Evolutionary conservation across 2,113 vertebrate species (phyloP).

Genomic region (Myanophis thanlyinensis): DNA sequence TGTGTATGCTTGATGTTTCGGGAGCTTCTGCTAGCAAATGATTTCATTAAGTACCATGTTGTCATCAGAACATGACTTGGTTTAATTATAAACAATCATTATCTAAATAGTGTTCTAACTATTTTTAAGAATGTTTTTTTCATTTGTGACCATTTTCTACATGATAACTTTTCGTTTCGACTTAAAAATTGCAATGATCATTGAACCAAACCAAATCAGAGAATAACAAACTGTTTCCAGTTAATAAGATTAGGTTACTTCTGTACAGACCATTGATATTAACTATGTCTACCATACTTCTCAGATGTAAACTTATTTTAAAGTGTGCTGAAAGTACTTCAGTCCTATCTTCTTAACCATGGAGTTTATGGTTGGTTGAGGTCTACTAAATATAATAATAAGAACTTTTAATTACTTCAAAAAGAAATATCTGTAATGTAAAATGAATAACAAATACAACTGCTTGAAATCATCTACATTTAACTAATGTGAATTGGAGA

Average conservation of each 20-base stretch:
- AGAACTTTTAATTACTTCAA: neutral
- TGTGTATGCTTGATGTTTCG: neutral
- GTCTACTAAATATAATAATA: neutral
- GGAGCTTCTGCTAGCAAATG: neutral
- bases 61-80: neutral
- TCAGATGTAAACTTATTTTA: conserved; percentile 7
- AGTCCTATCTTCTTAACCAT: conserved; percentile 19
- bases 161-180: conserved; percentile 8
- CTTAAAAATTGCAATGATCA: neutral
- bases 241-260: neutral
- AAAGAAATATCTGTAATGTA: neutral
- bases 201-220: neutral
- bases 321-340: neutral
- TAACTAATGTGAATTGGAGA: neutral
- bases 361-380: neutral
- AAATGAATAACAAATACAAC: neutral
- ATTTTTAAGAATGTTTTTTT: neutral
- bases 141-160: neutral
- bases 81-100: conserved; percentile 18
- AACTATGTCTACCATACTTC: neutral
- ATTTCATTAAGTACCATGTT: no score
- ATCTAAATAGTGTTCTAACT: neutral
- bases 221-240: neutral
- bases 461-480: neutral
- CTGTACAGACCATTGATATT: neutral